These are phyloP conservation scores for Sporophila hypoxantha DNA, from an alignment of 2,113 vertebrate species.

Conservation along the genomic window DNA sequence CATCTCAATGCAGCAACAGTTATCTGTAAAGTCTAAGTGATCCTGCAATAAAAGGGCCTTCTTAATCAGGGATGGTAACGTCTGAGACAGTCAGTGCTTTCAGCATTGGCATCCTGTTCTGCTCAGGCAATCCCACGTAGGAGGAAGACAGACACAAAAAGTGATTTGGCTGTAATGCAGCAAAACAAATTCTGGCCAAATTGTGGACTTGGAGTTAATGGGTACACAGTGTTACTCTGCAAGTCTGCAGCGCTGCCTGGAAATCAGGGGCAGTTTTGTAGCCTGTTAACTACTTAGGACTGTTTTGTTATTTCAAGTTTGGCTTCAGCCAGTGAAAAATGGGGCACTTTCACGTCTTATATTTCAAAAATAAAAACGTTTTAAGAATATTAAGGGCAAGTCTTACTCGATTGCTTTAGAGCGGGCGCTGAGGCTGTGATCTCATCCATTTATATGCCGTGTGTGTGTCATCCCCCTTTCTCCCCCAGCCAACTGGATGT, in stretches of 20 bases:
- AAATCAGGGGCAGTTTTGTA: slow-evolving; percentile 33
- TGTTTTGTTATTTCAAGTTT: background rate
- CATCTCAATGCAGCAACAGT: slow-evolving; percentile 48
- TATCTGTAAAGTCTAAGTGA: slow-evolving; percentile 40
- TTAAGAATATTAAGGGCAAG: slow-evolving; percentile 19
- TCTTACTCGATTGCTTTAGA: background rate
- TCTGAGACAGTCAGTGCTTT: slow-evolving; percentile 46
- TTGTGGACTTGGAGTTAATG: slow-evolving; percentile 61
- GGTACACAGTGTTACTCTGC: slow-evolving; percentile 64
- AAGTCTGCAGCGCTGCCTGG: slow-evolving; percentile 35
- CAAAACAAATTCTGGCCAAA: slow-evolving; percentile 60
- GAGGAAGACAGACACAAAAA: slow-evolving; percentile 54
- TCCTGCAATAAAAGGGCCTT: slow-evolving; percentile 46
- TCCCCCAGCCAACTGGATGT: background rate
- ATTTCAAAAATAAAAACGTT: slow-evolving; percentile 4
- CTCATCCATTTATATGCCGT: background rate
- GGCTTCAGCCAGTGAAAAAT: slow-evolving; percentile 24
- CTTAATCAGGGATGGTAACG: slow-evolving; percentile 52
- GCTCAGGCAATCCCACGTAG: slow-evolving; percentile 41
- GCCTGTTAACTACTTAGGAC: slow-evolving; percentile 15
- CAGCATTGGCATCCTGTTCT: slow-evolving; percentile 50
- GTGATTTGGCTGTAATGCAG: slow-evolving; percentile 46
- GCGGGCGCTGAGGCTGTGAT: background rate
- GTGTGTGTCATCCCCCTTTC: background rate
- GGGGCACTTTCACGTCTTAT: background rate